Base-by-base conservation (phyloP, 1,140 invertebrate genomes). In the Archivesica marissinica region DNA sequence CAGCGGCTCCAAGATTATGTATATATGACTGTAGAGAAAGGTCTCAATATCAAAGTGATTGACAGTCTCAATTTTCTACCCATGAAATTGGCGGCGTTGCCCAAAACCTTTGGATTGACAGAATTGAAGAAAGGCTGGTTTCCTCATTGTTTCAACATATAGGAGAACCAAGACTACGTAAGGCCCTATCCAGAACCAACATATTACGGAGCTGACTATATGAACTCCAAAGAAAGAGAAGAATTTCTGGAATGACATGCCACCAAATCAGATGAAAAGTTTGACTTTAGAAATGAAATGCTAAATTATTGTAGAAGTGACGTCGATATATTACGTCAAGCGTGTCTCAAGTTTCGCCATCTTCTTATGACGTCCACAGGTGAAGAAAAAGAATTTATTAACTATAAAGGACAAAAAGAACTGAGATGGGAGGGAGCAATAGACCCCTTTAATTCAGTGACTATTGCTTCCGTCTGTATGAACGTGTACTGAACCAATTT, bases 231-330 rank as follows among this genome's bases (percentile, higher is more conserved):
- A 50, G 23, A 83, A 30, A 41, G 68, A 54, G 47, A 56, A 72
- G 33, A 20, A 59, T 72, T 20, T 85, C 20, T 54, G 20, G 28
- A 47, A 17, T 86, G 85, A 80, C 41, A 84, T 28, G n/a, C 59
- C n/a, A 23, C 59, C 2, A 70, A 86, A 38, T 72, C 70, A n/a
- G 50, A 39, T 30, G 59, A 81, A 61, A 17, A 41, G 13, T 88
- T 88, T 74, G 59, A 78, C 30, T 83, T 88, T 61, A n/a, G 41
- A 17, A 68, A 84, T 66, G 80, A 87, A 76, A 78, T 87, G 35
- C 6, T 56, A 15, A 56, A 78, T 30, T 87, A 87, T 39, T 87
- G 79, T 59, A 13, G 74, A 68, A 72, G 56, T 38, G 87, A 88
- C 33, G 84, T 86, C 30, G 70, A 86, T 28, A 88, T 88, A n/a